A percentile compares a stretch with the other conserved stretches of the same genome.
Conservation (phyloP, 2,797 vertebrate genomes). For the Mus minutoides region DNA sequence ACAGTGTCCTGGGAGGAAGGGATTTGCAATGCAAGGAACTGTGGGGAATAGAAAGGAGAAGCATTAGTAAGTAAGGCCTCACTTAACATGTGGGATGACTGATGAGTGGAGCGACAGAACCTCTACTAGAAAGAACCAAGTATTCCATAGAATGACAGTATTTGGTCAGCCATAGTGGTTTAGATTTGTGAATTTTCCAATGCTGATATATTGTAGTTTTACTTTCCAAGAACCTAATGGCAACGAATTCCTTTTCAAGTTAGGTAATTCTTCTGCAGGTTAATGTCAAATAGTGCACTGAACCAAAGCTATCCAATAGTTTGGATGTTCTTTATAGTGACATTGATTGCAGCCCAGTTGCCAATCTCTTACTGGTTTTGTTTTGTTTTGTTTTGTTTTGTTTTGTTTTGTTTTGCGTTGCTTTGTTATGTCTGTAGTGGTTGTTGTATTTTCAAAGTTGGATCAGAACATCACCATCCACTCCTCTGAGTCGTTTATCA, state of each 20-base stretch:
- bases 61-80: not conserved
- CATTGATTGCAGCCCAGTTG: not conserved
- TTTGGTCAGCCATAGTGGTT: not conserved
- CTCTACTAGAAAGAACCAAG: not conserved
- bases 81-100: not conserved
- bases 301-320: not conserved
- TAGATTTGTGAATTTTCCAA: not conserved
- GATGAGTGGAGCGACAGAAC: not conserved
- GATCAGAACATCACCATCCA: not conserved
- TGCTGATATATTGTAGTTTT: constrained; percentile 10
- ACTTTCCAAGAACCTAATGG: constrained; percentile 11
- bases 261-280: not conserved
- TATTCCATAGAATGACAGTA: not conserved
- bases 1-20: not conserved
- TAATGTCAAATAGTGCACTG: not conserved
- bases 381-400: not conserved
- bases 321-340: constrained; percentile 13
- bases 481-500: constrained; percentile 6
- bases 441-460: constrained; percentile 1
- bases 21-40: not conserved
- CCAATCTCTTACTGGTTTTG: not conserved
- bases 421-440: not conserved
- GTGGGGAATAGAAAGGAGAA: not conserved
- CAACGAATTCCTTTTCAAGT: constrained; percentile 21
- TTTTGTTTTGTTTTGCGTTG: not conserved